Conservation (phyloP, 1,140 invertebrate species). For the Asobara japonica region DNA sequence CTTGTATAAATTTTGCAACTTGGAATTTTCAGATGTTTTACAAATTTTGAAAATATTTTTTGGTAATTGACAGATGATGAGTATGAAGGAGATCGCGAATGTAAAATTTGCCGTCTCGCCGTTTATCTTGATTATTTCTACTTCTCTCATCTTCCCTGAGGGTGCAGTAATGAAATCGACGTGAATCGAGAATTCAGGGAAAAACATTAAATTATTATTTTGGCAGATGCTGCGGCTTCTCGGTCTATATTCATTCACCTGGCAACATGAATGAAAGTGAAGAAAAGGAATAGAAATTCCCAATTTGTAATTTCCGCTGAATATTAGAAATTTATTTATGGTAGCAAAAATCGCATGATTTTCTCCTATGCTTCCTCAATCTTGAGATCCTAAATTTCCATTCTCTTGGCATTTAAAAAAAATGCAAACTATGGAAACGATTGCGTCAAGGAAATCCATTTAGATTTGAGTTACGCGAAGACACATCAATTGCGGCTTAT, state of each 20-base stretch:
- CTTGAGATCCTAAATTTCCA: too few relatives aligned
- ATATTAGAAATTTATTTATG: too few relatives aligned
- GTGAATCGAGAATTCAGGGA: not conserved
- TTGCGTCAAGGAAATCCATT: too few relatives aligned
- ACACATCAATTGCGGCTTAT: too few relatives aligned
- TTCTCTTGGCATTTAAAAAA: too few relatives aligned
- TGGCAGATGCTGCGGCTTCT: not conserved
- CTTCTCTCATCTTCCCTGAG: not conserved
- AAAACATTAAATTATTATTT: not conserved
- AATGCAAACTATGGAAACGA: too few relatives aligned
- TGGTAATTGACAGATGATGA: too few relatives aligned
- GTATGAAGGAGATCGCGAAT: not conserved
- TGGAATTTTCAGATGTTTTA: not conserved
- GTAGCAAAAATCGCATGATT: too few relatives aligned
- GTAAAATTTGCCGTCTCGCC: not conserved
- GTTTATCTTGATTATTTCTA: not conserved
- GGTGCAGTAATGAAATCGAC: constrained; percentile 1
- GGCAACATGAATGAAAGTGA: not conserved
- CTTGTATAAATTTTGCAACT: not conserved
- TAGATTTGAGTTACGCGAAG: too few relatives aligned
- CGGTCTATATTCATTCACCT: not conserved
- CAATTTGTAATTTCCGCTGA: too few relatives aligned
- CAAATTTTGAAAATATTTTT: too few relatives aligned
- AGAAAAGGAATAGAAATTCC: not conserved
- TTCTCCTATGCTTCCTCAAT: too few relatives aligned